Evolutionary conservation across 2,888 invertebrate genomes (phyloP).

Genomic region (Sarcophaga carnaria): DNA sequence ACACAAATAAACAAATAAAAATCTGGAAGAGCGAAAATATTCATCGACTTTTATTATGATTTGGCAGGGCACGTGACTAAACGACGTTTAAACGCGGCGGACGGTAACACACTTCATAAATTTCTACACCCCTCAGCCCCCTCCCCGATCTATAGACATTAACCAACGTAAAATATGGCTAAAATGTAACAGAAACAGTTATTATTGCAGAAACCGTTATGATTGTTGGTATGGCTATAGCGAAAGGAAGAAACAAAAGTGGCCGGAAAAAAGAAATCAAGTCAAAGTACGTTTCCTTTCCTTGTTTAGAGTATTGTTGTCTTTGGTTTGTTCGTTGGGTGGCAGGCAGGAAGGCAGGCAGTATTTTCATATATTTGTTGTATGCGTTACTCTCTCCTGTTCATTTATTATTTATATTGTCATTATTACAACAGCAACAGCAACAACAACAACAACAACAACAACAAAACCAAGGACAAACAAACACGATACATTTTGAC

Average conservation of each 20-base stretch:
- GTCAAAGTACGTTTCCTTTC: conserved; percentile 73
- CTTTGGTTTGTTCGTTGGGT: conserved; percentile 58
- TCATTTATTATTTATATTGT: conserved; percentile 66
- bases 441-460: conserved; percentile 27
- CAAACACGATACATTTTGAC: conserved; percentile 52
- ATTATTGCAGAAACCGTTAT: conserved; percentile 76
- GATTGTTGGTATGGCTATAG: conserved; percentile 69
- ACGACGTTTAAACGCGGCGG: conserved; percentile 69
- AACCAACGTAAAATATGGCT: conserved; percentile 53
- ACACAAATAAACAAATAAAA: conserved; percentile 44
- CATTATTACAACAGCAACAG: conserved; percentile 63
- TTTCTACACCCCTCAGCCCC: conserved; percentile 66
- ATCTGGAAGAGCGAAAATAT: conserved; percentile 28
- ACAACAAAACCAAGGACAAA: conserved; percentile 4
- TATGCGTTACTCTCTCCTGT: conserved; percentile 9
- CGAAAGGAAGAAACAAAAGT: conserved; percentile 72
- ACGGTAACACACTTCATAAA: conserved; percentile 78
- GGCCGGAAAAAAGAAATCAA: conserved; percentile 75
- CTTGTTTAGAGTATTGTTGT: conserved; percentile 1
- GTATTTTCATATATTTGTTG: conserved; percentile 50
- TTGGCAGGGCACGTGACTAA: conserved; percentile 69
- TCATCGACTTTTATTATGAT: conserved; percentile 62
- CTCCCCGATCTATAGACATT: not conserved
- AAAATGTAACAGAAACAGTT: conserved; percentile 74
- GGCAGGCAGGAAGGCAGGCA: conserved; percentile 61